These are phyloP conservation scores for Tetraneura akinire DNA, from an alignment of 1,140 invertebrate species.

Conservation along the genomic window DNA sequence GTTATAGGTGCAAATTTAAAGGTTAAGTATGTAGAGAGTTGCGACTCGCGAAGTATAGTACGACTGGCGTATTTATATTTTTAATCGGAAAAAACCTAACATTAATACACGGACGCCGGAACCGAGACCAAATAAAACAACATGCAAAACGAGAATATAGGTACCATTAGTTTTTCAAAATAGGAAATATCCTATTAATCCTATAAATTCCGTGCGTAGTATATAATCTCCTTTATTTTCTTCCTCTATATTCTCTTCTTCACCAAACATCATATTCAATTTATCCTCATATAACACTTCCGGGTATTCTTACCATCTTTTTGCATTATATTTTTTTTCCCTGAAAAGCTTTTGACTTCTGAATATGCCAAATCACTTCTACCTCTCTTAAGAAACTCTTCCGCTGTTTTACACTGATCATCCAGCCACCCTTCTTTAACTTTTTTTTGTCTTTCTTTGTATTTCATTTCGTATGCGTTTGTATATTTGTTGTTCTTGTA, in stretches of 20 bases:
- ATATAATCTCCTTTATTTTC: too few relatives aligned
- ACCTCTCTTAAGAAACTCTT: slow-evolving; percentile 26
- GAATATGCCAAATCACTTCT: too few relatives aligned
- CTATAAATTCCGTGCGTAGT: slow-evolving; percentile 2
- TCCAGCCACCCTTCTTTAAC: slow-evolving; percentile 42
- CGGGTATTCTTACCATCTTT: slow-evolving; percentile 31
- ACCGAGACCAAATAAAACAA: too few relatives aligned
- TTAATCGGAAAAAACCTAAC: too few relatives aligned
- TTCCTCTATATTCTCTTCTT: slow-evolving; percentile 47
- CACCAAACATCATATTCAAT: slow-evolving; percentile 51
- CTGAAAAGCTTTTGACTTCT: slow-evolving; percentile 12
- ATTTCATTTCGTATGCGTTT: slow-evolving; percentile 1
- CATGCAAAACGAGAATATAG: too few relatives aligned
- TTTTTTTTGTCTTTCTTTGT: slow-evolving; percentile 24
- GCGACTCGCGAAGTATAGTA: too few relatives aligned
- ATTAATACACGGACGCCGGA: too few relatives aligned
- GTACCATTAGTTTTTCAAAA: too few relatives aligned
- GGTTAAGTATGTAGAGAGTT: too few relatives aligned
- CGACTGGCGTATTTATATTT: too few relatives aligned
- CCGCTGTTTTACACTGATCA: slow-evolving; percentile 49
- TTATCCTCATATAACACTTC: slow-evolving; percentile 13
- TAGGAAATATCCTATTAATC: too few relatives aligned
- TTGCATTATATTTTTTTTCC: slow-evolving; percentile 52
- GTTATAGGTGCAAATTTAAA: too few relatives aligned
- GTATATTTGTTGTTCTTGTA: slow-evolving; percentile 5